Evolutionary conservation across 2,797 vertebrate species (phyloP).

Genomic region (Sternotherus odoratus): DNA sequence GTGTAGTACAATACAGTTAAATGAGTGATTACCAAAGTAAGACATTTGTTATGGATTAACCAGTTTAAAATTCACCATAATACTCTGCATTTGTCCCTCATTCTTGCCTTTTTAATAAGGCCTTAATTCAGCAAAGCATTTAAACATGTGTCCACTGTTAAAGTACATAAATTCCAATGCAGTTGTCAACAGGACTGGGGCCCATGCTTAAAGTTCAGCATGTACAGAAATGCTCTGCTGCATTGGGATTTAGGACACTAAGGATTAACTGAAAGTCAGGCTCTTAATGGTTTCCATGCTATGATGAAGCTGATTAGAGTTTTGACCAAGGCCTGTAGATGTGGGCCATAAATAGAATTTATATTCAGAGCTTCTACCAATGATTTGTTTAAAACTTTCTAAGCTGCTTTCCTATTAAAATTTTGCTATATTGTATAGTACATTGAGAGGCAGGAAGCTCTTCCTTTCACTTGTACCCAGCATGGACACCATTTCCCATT

Average conservation of each 20-base stretch:
- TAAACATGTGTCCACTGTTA: neutral
- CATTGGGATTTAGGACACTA: neutral
- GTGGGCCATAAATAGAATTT: neutral
- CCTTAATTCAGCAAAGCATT: neutral
- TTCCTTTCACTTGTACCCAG: neutral
- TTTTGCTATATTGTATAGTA: neutral
- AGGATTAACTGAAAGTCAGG: neutral
- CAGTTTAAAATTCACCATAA: conserved; percentile 28
- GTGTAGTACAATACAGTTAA: conserved; percentile 67
- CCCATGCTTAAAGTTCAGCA: neutral
- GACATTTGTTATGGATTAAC: conserved; percentile 54
- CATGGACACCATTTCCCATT: neutral
- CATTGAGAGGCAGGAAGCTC: neutral
- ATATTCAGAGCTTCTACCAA: neutral
- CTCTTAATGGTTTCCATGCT: neutral
- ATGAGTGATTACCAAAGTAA: conserved; percentile 66
- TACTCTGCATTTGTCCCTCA: conserved; percentile 42
- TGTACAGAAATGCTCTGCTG: neutral
- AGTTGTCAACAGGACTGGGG: neutral
- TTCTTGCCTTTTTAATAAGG: conserved; percentile 54
- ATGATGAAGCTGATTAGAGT: neutral
- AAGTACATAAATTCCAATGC: neutral
- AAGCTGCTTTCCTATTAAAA: neutral
- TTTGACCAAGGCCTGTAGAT: conserved; percentile 9
- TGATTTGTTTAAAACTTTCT: neutral